Evolutionary conservation across 2,113 vertebrate species (phyloP).

Genomic region (Trichechus manatus): DNA sequence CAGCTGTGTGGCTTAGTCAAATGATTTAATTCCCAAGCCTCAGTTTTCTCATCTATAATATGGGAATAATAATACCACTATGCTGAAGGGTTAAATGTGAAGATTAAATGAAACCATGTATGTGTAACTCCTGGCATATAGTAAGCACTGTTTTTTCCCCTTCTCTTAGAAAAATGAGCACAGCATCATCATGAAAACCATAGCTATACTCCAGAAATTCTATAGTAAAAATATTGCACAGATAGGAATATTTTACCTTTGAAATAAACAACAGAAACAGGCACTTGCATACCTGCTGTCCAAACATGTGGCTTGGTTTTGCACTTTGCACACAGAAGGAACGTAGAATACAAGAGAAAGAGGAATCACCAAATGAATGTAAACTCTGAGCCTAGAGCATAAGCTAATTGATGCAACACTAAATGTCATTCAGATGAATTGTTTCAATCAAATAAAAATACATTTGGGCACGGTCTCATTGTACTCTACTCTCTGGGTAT

Average conservation of each 20-base stretch:
- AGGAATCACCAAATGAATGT: constrained; percentile 14
- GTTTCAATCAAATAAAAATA: constrained; percentile 61
- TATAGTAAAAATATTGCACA: constrained; percentile 35
- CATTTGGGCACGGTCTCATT: constrained; percentile 17
- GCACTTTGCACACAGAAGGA: constrained; percentile 34
- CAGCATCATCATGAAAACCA: not conserved
- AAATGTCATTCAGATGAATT: not conserved
- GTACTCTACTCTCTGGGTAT: not conserved
- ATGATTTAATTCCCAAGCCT: not conserved
- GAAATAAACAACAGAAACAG: constrained; percentile 38
- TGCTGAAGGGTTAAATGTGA: not conserved
- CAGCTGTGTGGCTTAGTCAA: not conserved
- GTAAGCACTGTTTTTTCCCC: constrained; percentile 5
- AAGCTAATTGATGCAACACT: constrained; percentile 13
- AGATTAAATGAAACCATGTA: constrained; percentile 21
- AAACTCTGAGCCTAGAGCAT: constrained; percentile 11
- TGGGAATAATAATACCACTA: not conserved
- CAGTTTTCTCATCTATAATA: not conserved
- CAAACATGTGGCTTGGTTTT: constrained; percentile 42
- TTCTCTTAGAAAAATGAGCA: constrained; percentile 17
- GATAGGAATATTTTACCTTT: constrained; percentile 42
- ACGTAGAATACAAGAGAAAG: not conserved
- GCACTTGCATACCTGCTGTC: not conserved
- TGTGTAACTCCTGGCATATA: not conserved
- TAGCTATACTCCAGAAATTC: not conserved